Evolutionary conservation across 2,797 vertebrate genomes (phyloP), one percentile per base, ranked within the genome.

Genomic region (Poecilia wingei): DNA sequence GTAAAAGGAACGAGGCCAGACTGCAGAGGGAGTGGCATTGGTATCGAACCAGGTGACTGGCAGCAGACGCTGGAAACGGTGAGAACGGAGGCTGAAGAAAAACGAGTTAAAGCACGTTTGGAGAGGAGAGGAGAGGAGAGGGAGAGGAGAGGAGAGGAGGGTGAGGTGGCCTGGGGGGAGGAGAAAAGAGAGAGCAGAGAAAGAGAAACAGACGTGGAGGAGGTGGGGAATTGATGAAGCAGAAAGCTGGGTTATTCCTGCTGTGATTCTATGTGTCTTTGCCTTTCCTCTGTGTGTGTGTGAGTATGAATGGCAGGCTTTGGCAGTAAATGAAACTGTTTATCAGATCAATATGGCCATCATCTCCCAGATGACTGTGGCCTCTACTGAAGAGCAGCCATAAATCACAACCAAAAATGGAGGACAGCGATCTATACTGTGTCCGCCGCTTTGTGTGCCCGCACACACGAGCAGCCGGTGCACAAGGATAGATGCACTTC

Each of bases 331-430:
- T 95, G 95, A 96, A 96, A 96, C 93, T 95, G 95, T 96, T 96
- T 93, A 96, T 96, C 87, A 95, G 96, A 97, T 97, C 96, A 94
- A 97, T 97, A 96, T 90, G 91, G 93, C 95, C 95, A 95, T 97
- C 96, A 96, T 96, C 95, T 96, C 95, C 94, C 92, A 95, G 96
- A 97, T 96, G 95, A 96, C 95, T 96, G 94, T 95, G 93, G 94
- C 95, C 96, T 94, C 93, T 95, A 88, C 94, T 93, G 95, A 96
- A 96, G 95, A 96, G 88, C 93, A 92, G 93, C 94, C 94, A 96
- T 96, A 96, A 96, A 97, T 96, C 96, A 96, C 92, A 85, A 85
- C 85, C 86, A 91, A 93, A 94, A 91, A 92, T 90, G 91, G 91
- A 93, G 88, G 90, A 85, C 91, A 88, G 64, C 78, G 74, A 93